Conservation (phyloP, 2,888 invertebrate genomes). For the Drosophila greeni region DNA sequence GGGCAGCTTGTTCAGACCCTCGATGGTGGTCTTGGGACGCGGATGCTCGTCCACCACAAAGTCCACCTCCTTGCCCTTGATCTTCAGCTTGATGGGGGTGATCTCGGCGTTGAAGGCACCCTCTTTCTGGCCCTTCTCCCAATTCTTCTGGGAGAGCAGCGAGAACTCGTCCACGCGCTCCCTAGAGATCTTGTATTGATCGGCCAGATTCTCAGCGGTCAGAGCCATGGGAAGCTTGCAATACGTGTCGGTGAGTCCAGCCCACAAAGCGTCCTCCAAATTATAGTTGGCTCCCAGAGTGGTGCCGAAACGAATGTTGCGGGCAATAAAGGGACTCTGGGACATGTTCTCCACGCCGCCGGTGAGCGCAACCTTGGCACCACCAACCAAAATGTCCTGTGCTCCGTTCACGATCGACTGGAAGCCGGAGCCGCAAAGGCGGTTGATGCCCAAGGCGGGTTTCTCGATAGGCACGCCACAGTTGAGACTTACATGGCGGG, state of each 20-base stretch:
- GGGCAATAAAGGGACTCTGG: conserved; percentile 90
- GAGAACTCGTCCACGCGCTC: conserved; percentile 93
- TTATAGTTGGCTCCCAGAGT: conserved; percentile 86
- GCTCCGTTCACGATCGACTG: conserved; percentile 94
- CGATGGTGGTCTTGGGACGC: conserved; percentile 90
- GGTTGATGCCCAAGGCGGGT: conserved; percentile 93
- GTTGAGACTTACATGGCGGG: conserved; percentile 92
- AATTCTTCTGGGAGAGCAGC: conserved; percentile 89
- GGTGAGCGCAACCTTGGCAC: conserved; percentile 90
- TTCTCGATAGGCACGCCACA: conserved; percentile 90
- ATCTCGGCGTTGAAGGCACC: conserved; percentile 95
- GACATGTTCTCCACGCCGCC: conserved; percentile 99
- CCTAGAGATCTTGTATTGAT: conserved; percentile 88
- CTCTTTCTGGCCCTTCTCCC: conserved; percentile 92
- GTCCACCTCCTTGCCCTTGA: conserved; percentile 89
- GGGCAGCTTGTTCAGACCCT: conserved; percentile 90
- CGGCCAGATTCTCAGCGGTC: conserved; percentile 96
- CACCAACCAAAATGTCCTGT: conserved; percentile 93
- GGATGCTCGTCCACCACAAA: conserved; percentile 88
- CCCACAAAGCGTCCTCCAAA: conserved; percentile 95
- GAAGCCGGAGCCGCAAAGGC: conserved; percentile 98
- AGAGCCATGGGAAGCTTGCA: conserved; percentile 96
- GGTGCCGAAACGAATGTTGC: conserved; percentile 93
- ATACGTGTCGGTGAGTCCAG: conserved; percentile 90
- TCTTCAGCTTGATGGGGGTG: conserved; percentile 89